Evolutionary conservation across 2,888 invertebrate genomes (phyloP).

Genomic region (Hypercompe scribonia): DNA sequence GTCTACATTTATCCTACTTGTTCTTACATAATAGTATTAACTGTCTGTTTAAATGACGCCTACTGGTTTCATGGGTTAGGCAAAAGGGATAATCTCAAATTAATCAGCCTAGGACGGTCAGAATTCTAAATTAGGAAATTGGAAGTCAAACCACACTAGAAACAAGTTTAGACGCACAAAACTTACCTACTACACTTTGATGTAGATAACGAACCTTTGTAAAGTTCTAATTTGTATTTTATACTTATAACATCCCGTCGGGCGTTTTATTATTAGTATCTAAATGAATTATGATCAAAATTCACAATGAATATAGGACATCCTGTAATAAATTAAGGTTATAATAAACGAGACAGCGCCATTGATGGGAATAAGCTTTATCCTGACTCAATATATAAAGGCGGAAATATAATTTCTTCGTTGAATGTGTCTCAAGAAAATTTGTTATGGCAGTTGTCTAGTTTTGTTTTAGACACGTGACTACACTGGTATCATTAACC

Average conservation of each 20-base stretch:
- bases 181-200: not conserved
- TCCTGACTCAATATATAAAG: constrained; percentile 35
- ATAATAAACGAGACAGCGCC: constrained; percentile 26
- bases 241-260: constrained; percentile 16
- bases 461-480: constrained; percentile 22
- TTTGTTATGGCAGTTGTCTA: constrained; percentile 31
- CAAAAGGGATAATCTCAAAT: too few relatives aligned
- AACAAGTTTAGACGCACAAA: not conserved
- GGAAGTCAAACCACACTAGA: not conserved
- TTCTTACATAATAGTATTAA: too few relatives aligned
- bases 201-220: not conserved
- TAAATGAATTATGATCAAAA: constrained; percentile 37
- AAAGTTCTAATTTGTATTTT: constrained; percentile 24
- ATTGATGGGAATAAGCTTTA: constrained; percentile 34
- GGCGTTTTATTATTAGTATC: constrained; percentile 26
- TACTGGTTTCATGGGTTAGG: too few relatives aligned
- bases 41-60: too few relatives aligned
- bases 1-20: too few relatives aligned
- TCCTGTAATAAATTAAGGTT: constrained; percentile 36
- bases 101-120: too few relatives aligned
- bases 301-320: constrained; percentile 35
- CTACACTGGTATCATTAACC: constrained; percentile 20
- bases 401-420: constrained; percentile 25
- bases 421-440: constrained; percentile 32
- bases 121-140: not conserved